Evolutionary conservation across 2,113 vertebrate genomes (phyloP).

Genomic region (Triplophysa siluroides): DNA sequence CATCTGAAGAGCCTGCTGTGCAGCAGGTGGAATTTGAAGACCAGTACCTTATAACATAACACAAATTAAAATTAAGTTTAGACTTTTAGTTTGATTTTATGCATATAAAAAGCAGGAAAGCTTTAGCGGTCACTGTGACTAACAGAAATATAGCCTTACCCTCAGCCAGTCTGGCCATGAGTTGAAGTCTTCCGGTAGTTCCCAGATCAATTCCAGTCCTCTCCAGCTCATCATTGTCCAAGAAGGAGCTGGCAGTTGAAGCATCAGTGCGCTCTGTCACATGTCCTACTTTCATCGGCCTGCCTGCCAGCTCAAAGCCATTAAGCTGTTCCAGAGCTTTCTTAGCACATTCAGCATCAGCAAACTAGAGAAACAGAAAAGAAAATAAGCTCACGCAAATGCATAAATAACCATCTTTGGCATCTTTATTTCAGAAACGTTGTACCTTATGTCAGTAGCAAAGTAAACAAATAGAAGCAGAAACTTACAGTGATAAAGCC

Average conservation of each 20-base stretch:
- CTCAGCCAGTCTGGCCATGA: conserved; percentile 95
- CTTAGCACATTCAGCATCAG: conserved; percentile 94
- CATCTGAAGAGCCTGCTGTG: conserved; percentile 97
- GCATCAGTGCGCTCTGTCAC: conserved; percentile 92
- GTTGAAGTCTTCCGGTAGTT: conserved; percentile 90
- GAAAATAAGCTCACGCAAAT: neutral
- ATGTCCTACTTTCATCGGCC: conserved; percentile 97
- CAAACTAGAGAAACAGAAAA: conserved; percentile 75
- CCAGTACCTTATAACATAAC: conserved; percentile 81
- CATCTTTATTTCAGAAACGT: neutral
- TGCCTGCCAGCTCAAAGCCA: conserved; percentile 92
- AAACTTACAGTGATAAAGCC: conserved; percentile 94
- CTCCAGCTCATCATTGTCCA: conserved; percentile 93
- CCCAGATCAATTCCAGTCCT: conserved; percentile 91
- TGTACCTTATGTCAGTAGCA: neutral
- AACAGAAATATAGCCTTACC: conserved; percentile 68
- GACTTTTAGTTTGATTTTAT: neutral
- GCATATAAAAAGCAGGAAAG: neutral
- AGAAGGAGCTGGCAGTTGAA: conserved; percentile 87
- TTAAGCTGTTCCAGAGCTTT: conserved; percentile 96
- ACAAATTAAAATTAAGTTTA: neutral
- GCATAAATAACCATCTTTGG: neutral
- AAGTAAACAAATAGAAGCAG: neutral
- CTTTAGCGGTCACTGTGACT: neutral
- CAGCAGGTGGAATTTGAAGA: conserved; percentile 93